Base-by-base conservation (phyloP, 2,888 invertebrate species). In the Drosophila bunnanda region DNA sequence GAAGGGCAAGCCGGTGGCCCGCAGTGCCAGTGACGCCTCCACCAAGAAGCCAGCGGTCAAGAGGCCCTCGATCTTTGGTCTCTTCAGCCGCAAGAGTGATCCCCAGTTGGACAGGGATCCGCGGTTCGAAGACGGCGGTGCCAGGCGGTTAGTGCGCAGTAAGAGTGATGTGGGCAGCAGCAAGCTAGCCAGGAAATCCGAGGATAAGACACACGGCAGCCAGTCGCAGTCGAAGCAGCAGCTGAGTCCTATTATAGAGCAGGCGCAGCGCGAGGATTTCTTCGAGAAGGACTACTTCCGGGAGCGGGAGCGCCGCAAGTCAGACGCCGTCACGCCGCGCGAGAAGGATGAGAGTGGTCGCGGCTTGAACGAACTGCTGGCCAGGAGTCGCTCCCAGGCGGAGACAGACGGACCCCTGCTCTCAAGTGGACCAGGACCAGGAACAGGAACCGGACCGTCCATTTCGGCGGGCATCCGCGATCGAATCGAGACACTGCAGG, bases 191-290 rank as follows among this genome's bases (percentile, higher is more conserved):
- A 69, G 52, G 41, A 70, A 93, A 94, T 20, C 95, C 34, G 64
- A 65, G 36, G 57, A 62, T 8, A 59, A 69, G 38, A 13, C 89
- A 2, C 48, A 20, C 43, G 41, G 41, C 38, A 52, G 34, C 34
- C 50, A 59, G 32, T 17, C 59, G 2, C 64, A 65, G 34, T 65
- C 72, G 60, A 89, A 94, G 70, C 94, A 94, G 62, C 96, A 96
- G 87, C 90, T 97, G 22, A 96, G 96, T 10, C 96, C 96, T 0
- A 96, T 97, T 56, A 96, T 96, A 76, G 96, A 96, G 92, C 95
- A 95, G 74, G 94, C 95, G 13, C 96, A 95, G 17, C 93, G 95
- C 76, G 95, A 95, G 80, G 95, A 96, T 88, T 95, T 95, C 84
- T 91, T 90, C 20, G 87, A 81, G 59, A 76, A 79, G 74, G 84